phyloP scores from a whole-genome alignment of 2,113 vertebrate species.

The Nycticebus coucang region DNA sequence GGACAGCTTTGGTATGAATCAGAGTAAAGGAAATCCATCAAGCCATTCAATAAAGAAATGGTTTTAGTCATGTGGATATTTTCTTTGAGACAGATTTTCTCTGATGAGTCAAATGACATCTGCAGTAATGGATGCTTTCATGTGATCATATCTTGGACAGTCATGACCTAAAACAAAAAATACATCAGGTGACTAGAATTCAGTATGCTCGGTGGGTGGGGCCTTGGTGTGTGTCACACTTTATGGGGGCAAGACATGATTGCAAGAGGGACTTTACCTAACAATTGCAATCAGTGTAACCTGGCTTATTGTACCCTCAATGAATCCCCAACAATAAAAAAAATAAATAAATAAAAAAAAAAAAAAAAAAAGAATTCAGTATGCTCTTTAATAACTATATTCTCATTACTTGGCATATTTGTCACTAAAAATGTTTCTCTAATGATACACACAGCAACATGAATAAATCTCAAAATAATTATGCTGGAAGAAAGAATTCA shows the following conservation, averaged over 20 bases:
- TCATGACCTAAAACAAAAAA: constrained; percentile 75
- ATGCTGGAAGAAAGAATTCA: neutral
- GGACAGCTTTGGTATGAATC: constrained; percentile 78
- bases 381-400: constrained; percentile 14
- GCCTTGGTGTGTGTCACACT: too few species aligned
- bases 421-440: constrained; percentile 47
- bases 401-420: neutral
- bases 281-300: too few species aligned
- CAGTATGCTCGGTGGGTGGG: neutral
- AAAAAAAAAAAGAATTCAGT: constrained; percentile 23
- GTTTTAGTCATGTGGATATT: neutral
- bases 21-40: constrained; percentile 77
- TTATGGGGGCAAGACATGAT: too few species aligned
- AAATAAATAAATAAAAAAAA: too few species aligned
- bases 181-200: constrained; percentile 21
- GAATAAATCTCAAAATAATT: constrained; percentile 13
- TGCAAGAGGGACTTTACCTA: too few species aligned
- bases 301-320: too few species aligned
- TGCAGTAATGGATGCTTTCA: constrained; percentile 46
- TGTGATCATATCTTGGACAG: constrained; percentile 39
- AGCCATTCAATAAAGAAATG: constrained; percentile 72
- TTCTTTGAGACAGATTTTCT: constrained; percentile 47
- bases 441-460: neutral
- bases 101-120: constrained; percentile 52
- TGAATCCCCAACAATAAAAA: too few species aligned